Percentiles rank a stretch among this genome's conserved stretches.
phyloP scores from a whole-genome alignment of 2,113 vertebrate genomes.

The Pao palembangensis region DNA sequence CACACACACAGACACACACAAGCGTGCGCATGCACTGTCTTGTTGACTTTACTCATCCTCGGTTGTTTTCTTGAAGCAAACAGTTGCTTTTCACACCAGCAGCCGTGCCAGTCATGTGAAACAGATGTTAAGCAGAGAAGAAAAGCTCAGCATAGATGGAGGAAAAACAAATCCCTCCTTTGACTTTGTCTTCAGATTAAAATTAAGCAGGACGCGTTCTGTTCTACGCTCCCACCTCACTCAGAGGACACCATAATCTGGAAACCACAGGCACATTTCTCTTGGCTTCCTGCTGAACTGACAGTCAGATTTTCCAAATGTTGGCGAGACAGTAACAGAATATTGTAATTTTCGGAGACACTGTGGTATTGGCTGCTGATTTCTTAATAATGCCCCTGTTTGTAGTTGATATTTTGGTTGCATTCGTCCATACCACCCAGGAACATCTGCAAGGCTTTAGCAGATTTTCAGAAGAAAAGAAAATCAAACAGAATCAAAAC shows the following conservation, averaged over 20 bases:
- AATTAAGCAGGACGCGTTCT: no score
- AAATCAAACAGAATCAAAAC: neutral
- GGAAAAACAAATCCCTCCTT: neutral
- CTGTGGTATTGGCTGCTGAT: constrained; percentile 37
- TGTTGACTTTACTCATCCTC: constrained; percentile 14
- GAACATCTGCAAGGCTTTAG: neutral
- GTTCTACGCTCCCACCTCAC: neutral
- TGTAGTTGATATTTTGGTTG: constrained; percentile 4
- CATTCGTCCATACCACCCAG: constrained; percentile 1
- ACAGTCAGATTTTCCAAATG: constrained; percentile 38
- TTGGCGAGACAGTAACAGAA: constrained; percentile 35
- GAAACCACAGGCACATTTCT: constrained; percentile 22
- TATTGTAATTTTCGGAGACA: constrained; percentile 40
- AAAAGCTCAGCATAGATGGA: neutral
- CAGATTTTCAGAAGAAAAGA: neutral
- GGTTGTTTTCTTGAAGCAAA: constrained; percentile 56
- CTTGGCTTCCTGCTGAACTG: neutral
- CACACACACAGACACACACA: no score
- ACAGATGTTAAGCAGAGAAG: constrained; percentile 51
- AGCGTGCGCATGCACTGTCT: no score
- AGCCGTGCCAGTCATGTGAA: constrained; percentile 13
- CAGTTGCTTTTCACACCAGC: constrained; percentile 54
- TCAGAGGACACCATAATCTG: neutral
- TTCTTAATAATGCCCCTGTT: constrained; percentile 30
- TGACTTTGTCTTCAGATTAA: neutral